Evolutionary conservation across 2,888 invertebrate species (phyloP), one percentile per base, ranked within the genome.

Genomic region (Meloe dianella): DNA sequence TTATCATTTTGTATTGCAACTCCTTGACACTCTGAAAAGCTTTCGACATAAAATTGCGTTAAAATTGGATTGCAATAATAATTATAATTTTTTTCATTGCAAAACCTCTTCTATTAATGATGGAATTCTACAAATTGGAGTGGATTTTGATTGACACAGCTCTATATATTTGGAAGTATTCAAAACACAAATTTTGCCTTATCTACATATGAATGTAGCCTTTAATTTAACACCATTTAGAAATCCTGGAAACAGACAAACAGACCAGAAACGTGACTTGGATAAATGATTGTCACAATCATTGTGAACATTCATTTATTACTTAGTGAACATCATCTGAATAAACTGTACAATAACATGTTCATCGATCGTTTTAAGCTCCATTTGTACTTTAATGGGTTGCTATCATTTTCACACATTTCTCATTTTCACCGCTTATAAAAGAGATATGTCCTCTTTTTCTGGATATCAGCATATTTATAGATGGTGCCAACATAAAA

Each of bases 141-240:
- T 29, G 61, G 4, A 41, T 60, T 57, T 56, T 63, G 57, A 66
- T 66, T 60, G 57, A 57, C 66, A 66, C 66, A 63, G 24, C 54
- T 22, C 10, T 63, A 63, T 54, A 51, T 65, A 14, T 56, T 62
- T 22, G 57, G 65, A 68, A 68, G 65, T 65, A 68, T 62, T 62
- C 68, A 12, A 62, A 67, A 66, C 29, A 54, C 67, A 65, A 67
- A 66, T 67, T n/a, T 67, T 62, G 32, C 62, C 64, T 64, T 60
- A 65, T 74, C 65, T 69, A 72, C 75, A 75, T 73, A 75, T 75
- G 77, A 76, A 76, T 73, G 72, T 68, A 68, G 73, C 71, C 74
- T 73, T 75, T 76, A 79, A 79, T 78, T 79, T 77, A 76, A 75
- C 77, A 75, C 77, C 75, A 75, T 75, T 78, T 41, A 73, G 75